Evolutionary conservation across 2,113 vertebrate genomes (phyloP), one percentile per base, ranked within the genome.

Genomic region (Misgurnus mizolepis): DNA sequence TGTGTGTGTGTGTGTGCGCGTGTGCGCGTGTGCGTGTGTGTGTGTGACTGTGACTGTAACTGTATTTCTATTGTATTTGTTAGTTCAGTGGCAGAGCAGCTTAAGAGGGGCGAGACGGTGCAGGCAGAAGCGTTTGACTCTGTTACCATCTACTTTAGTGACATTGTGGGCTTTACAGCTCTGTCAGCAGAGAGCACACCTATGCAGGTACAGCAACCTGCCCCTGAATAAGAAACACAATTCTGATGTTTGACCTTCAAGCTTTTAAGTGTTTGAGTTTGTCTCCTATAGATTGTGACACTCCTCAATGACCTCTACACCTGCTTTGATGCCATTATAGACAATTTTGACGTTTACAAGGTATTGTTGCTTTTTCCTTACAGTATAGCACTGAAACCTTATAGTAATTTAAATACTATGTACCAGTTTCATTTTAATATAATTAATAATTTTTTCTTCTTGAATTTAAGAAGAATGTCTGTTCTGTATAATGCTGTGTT

Each of bases 281-380:
- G 67, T 70, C 4, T 72, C 6, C 1, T 75, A 27, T 89, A 97
- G 96, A 95, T 98, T 80, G 97, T 98, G 84, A 93, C 95, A 0
- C 90, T 98, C 82, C 93, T 98, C 69, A 98, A 98, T 40, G 97
- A 98, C 86, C 93, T 98, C 70, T 98, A 98, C 89, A 98, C 97
- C 5, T 98, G 96, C 81, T 98, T 98, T 9, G 97, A 98, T 0
- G 97, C 96, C 82, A 96, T 98, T 88, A 98, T 98, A 22, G 97
- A 98, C 90, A 97, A 97, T 90, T 98, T 98, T 47, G 96, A 98
- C 0, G 97, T 98, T 87, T 98, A 98, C 93, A 98, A 98, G 95
- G 97, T 98, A 58, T n/a, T 58, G 55, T 3, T 8, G n/a, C n/a
- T 4, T 58, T 17, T 8, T 58, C 55, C 8, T n/a, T 58, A 58